A percentile compares a stretch with the other conserved stretches of the same genome.
These are phyloP conservation scores for Oceanodroma leucorhoa DNA, from an alignment of 2,797 vertebrate genomes.

Conservation along the genomic window DNA sequence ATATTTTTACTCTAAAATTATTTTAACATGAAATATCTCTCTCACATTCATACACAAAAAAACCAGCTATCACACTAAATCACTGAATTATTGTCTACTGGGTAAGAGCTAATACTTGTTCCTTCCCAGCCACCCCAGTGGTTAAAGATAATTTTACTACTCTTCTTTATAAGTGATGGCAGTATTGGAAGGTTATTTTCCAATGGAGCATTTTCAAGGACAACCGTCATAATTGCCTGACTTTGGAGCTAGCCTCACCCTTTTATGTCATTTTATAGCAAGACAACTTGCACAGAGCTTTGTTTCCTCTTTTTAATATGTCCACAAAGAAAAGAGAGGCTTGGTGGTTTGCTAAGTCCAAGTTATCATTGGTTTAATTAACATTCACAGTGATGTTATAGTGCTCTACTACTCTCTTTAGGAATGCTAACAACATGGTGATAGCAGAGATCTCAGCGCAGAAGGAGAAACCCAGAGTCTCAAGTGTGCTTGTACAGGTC, in stretches of 20 bases:
- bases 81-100: neutral
- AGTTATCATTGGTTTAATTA: neutral
- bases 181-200: neutral
- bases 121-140: neutral
- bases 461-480: neutral
- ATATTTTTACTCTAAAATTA: neutral
- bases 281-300: neutral
- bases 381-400: neutral
- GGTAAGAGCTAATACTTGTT: neutral
- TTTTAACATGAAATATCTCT: neutral
- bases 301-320: neutral
- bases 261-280: neutral
- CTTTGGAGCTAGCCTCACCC: neutral
- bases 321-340: neutral
- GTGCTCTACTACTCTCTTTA: neutral
- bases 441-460: neutral
- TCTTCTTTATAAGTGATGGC: neutral
- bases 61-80: neutral
- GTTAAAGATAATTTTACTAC: neutral
- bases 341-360: neutral
- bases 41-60: neutral
- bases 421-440: neutral
- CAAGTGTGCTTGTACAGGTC: neutral
- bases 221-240: neutral
- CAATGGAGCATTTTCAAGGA: neutral